Percentiles rank a stretch among this genome's conserved stretches.
These are phyloP conservation scores for Baccha elongata DNA, from an alignment of 2,888 invertebrate genomes.

Conservation along the genomic window DNA sequence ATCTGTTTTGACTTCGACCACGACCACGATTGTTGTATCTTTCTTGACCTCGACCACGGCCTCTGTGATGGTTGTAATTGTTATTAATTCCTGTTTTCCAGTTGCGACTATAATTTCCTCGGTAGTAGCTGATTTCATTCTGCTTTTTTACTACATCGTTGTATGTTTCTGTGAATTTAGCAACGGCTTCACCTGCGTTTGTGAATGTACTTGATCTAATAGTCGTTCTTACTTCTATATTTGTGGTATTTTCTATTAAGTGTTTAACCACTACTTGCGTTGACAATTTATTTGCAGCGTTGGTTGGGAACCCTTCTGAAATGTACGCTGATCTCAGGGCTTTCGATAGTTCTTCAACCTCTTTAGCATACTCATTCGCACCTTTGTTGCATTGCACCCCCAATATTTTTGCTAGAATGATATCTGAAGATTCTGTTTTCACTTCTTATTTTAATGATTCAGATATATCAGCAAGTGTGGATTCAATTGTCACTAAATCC, in stretches of 20 bases:
- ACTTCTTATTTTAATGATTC: constrained; percentile 17
- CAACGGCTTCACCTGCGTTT: constrained; percentile 14
- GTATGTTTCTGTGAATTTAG: constrained; percentile 10
- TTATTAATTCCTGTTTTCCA: background rate
- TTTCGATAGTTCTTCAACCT: constrained; percentile 11
- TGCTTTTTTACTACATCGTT: constrained; percentile 6
- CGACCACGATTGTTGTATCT: background rate
- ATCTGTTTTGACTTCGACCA: background rate
- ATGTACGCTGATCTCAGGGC: constrained; percentile 13
- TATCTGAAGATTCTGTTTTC: constrained; percentile 3
- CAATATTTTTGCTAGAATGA: constrained; percentile 16
- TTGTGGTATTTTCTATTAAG: constrained; percentile 7
- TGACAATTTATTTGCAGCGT: constrained; percentile 21
- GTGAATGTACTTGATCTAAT: background rate
- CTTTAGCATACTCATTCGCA: constrained; percentile 7
- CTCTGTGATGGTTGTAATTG: background rate
- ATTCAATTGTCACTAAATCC: background rate
- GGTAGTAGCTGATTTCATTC: background rate
- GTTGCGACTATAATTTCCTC: background rate
- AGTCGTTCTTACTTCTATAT: background rate
- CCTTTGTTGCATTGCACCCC: background rate
- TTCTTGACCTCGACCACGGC: constrained; percentile 5
- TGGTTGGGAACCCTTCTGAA: constrained; percentile 20
- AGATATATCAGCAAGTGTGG: background rate
- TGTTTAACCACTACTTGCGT: constrained; percentile 21